Conservation (phyloP, 1,140 invertebrate species). For the Campoletis sonorensis region DNA sequence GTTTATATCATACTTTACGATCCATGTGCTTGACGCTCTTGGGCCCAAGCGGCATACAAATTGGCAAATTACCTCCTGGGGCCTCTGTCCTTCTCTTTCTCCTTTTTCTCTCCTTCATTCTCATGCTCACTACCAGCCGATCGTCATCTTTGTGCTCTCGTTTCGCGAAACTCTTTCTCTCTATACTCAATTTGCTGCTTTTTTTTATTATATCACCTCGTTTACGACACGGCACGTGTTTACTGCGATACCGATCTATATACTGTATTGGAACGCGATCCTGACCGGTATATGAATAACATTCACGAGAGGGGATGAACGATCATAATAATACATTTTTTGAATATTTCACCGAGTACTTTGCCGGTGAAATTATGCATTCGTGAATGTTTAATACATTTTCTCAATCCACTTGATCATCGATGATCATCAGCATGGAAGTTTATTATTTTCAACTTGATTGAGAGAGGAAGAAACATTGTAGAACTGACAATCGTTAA, state of each 20-base stretch:
- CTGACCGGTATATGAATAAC: background rate
- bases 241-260: background rate
- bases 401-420: too few relatives aligned
- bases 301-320: background rate
- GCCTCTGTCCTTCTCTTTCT: slow-evolving; percentile 3
- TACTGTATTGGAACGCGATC: background rate
- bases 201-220: slow-evolving; percentile 13
- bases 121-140: background rate
- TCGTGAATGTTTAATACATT: too few relatives aligned
- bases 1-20: slow-evolving; percentile 59
- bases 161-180: slow-evolving; percentile 16
- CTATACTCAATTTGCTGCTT: slow-evolving; percentile 2
- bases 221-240: slow-evolving; percentile 9
- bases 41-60: slow-evolving; percentile 56
- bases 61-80: slow-evolving; percentile 57
- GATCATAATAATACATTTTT: background rate
- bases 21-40: slow-evolving; percentile 50
- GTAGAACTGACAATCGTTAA: too few relatives aligned
- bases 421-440: too few relatives aligned
- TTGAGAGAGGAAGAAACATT: too few relatives aligned
- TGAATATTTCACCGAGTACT: too few relatives aligned
- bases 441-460: too few relatives aligned
- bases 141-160: slow-evolving; percentile 42
- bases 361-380: background rate
- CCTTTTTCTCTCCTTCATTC: background rate